phyloP scores from a whole-genome alignment of 1,140 invertebrate species.

The Frieseomelitta varia region DNA sequence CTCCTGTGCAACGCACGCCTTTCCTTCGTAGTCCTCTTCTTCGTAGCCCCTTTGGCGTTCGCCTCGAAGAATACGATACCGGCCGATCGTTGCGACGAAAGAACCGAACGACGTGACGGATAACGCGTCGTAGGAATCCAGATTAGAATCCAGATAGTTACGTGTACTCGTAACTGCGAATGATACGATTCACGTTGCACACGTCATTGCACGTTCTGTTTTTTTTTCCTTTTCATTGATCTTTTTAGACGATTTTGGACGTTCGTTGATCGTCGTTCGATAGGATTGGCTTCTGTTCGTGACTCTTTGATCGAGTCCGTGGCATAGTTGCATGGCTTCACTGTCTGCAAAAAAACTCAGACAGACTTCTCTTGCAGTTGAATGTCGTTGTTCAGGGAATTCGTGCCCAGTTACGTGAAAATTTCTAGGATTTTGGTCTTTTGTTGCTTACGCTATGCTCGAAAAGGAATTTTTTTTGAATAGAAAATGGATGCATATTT shows the following conservation, averaged over 20 bases:
- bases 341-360: constrained; percentile 42
- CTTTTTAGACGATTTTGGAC: background rate
- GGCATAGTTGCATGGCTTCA: background rate
- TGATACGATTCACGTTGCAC: background rate
- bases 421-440: background rate
- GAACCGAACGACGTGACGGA: background rate
- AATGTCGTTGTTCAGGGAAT: constrained; percentile 28
- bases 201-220: background rate
- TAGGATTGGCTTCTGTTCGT: background rate
- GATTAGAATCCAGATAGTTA: background rate
- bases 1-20: constrained; percentile 50
- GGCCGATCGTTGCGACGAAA: constrained; percentile 23
- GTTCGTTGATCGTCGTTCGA: background rate
- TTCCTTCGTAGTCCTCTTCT: constrained; percentile 57
- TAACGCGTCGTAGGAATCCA: background rate
- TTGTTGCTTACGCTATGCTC: background rate
- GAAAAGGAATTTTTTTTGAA: background rate
- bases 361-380: constrained; percentile 44
- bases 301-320: constrained; percentile 2
- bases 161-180: background rate
- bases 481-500: background rate
- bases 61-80: constrained; percentile 42
- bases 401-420: background rate
- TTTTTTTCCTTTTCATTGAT: background rate
- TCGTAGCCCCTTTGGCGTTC: constrained; percentile 45